Evolutionary conservation across 1,140 invertebrate species (phyloP).

Genomic region (Hycleus phaleratus): DNA sequence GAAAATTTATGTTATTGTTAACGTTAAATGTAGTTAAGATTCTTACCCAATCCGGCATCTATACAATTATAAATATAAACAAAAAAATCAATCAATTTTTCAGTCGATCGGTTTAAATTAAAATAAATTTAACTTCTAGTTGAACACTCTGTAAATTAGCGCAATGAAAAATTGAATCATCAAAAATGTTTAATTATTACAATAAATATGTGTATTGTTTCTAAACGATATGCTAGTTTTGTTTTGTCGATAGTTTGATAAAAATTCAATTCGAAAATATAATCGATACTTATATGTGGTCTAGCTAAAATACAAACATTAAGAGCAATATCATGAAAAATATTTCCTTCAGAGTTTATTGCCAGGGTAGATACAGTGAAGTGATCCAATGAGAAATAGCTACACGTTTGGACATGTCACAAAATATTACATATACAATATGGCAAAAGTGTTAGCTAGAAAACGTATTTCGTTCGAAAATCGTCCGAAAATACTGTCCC

Average conservation of each 20-base stretch:
- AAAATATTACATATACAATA: constrained; percentile 27
- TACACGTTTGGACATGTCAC: constrained; percentile 25
- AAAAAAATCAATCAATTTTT: too few species aligned
- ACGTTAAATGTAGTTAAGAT: constrained; percentile 16
- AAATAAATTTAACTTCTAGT: too few species aligned
- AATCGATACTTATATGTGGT: too few species aligned
- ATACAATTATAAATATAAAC: background rate
- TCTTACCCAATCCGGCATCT: background rate
- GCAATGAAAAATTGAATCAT: too few species aligned
- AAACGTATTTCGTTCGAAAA: constrained; percentile 18
- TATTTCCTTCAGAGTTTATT: constrained; percentile 10
- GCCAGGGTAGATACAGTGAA: constrained; percentile 10
- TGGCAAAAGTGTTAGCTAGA: constrained; percentile 17
- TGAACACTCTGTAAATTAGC: too few species aligned
- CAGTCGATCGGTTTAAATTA: too few species aligned
- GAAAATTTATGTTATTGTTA: constrained; percentile 21
- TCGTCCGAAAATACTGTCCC: too few species aligned
- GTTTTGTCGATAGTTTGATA: too few species aligned
- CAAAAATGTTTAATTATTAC: too few species aligned
- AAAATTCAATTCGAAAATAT: too few species aligned
- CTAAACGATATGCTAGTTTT: too few species aligned
- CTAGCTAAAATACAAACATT: constrained; percentile 16
- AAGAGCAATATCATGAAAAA: constrained; percentile 4
- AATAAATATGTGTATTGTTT: too few species aligned
- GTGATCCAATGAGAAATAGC: constrained; percentile 26